phyloP scores from a whole-genome alignment of 2,797 vertebrate species.

The Cyprinella venusta region DNA sequence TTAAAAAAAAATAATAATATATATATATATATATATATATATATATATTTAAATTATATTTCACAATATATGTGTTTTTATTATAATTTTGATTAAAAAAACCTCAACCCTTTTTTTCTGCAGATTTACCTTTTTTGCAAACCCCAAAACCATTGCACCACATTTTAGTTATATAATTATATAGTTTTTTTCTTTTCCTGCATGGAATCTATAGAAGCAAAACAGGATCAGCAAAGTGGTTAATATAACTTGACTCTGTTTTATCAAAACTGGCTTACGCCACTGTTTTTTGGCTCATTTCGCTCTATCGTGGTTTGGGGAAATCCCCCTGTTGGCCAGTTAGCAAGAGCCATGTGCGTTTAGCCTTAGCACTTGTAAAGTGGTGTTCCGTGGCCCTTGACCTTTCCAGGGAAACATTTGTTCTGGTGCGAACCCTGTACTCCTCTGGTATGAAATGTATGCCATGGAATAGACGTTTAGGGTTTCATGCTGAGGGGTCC shows the following conservation, averaged over 20 bases:
- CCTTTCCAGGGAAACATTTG: constrained; percentile 83
- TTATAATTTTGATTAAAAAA: too few species aligned
- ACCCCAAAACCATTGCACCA: background rate
- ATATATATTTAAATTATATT: too few species aligned
- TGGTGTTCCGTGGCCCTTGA: constrained; percentile 76
- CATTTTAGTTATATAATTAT: background rate
- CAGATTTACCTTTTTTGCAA: background rate
- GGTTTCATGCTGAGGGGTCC: constrained; percentile 75
- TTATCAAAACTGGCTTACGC: background rate
- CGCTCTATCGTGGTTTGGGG: constrained; percentile 15
- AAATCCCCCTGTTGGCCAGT: constrained; percentile 30
- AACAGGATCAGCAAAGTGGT: background rate
- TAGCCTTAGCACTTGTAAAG: constrained; percentile 40
- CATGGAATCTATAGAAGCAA: background rate
- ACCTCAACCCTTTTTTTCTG: too few species aligned
- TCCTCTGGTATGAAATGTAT: constrained; percentile 79
- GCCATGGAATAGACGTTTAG: constrained; percentile 80
- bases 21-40: too few species aligned
- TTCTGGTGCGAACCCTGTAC: constrained; percentile 73
- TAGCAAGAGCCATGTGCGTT: constrained; percentile 23
- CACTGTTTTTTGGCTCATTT: constrained; percentile 4
- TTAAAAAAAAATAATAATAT: too few species aligned
- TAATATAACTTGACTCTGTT: background rate
- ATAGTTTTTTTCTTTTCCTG: too few species aligned
- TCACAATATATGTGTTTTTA: too few species aligned